Percentiles rank a stretch among this genome's conserved stretches.
These are phyloP conservation scores for Hucho hucho DNA, from an alignment of 2,113 vertebrate species.

Conservation along the genomic window DNA sequence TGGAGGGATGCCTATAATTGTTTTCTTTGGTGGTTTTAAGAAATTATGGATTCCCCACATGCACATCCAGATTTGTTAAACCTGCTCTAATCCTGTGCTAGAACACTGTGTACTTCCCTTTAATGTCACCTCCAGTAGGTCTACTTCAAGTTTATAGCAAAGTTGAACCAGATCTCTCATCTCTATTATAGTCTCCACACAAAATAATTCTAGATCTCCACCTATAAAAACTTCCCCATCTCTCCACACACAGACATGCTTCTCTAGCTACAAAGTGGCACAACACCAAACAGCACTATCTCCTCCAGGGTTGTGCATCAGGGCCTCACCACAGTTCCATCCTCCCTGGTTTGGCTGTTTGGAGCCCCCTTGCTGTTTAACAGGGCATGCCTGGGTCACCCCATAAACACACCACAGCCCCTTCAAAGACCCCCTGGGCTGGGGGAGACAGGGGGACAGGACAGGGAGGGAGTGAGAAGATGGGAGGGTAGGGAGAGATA, in stretches of 20 bases:
- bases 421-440: slow-evolving; percentile 78
- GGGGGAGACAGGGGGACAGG: slow-evolving; percentile 28
- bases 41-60: not conserved
- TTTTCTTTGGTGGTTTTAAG: not conserved
- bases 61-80: too few species aligned
- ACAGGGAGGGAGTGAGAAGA: not conserved
- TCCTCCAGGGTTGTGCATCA: slow-evolving; percentile 9
- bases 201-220: not conserved
- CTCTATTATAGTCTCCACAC: not conserved
- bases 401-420: slow-evolving; percentile 79
- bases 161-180: not conserved
- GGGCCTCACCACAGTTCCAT: slow-evolving; percentile 24
- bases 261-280: not conserved
- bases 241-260: not conserved
- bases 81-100: too few species aligned
- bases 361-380: slow-evolving; percentile 70
- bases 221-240: not conserved
- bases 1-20: not conserved
- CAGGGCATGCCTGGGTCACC: slow-evolving; percentile 69
- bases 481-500: too few species aligned
- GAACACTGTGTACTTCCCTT: not conserved
- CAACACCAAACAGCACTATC: not conserved
- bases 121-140: not conserved
- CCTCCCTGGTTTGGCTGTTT: slow-evolving; percentile 75
- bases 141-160: not conserved